These are phyloP conservation scores for Mongoloraphidia duomilia DNA, from an alignment of 2,888 invertebrate species.

Conservation along the genomic window DNA sequence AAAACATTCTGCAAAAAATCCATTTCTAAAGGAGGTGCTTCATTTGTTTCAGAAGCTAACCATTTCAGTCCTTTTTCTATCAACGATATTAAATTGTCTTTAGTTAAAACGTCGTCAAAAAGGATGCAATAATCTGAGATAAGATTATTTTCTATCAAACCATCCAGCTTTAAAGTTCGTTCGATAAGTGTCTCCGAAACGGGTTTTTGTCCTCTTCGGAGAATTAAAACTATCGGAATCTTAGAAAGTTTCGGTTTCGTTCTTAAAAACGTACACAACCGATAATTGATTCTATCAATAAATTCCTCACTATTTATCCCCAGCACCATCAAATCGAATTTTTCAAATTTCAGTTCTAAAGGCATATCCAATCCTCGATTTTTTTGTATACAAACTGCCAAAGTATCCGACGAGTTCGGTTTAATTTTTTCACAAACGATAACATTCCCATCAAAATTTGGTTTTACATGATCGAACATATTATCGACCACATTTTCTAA, in stretches of 20 bases:
- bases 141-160: conserved; percentile 16
- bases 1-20: conserved; percentile 40
- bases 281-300: conserved; percentile 15
- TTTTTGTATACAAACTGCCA: conserved; percentile 23
- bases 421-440: not conserved
- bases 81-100: conserved; percentile 24
- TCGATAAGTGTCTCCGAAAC: conserved; percentile 4
- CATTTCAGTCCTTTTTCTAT: conserved; percentile 32
- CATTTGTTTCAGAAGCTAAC: conserved; percentile 35
- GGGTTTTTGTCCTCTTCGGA: conserved; percentile 17
- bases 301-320: conserved; percentile 19
- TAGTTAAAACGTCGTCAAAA: conserved; percentile 25
- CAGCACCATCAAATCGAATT: conserved; percentile 21
- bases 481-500: conserved; percentile 34
- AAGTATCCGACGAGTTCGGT: conserved; percentile 21
- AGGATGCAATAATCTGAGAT: conserved; percentile 27
- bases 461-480: conserved; percentile 28
- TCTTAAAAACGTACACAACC: conserved; percentile 22
- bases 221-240: conserved; percentile 22
- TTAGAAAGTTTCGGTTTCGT: conserved; percentile 23
- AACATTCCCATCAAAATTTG: not conserved
- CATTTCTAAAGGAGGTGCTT: conserved; percentile 39
- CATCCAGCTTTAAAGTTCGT: conserved; percentile 12
- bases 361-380: conserved; percentile 20
- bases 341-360: conserved; percentile 21